Base-by-base conservation (phyloP, 2,888 invertebrate genomes). In the Rhorus exstirpatorius region DNA sequence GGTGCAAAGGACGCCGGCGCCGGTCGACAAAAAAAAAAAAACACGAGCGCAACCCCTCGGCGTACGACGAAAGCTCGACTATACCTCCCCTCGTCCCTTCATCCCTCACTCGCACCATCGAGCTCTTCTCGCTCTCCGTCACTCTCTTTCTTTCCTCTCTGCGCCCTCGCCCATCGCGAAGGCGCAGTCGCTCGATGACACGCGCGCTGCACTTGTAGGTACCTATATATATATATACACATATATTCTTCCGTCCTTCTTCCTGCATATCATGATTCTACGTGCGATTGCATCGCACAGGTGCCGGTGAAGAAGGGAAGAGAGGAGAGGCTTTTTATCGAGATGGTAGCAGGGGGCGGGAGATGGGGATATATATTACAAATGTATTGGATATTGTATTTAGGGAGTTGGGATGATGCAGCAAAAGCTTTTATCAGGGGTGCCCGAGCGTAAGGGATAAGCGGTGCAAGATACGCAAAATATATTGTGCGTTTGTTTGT, bases 1-100 rank as follows among this genome's bases (percentile, higher is more conserved):
- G 81, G 79, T 84, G 53, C 83, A 79, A 61, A 89, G 74, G 81
- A 90, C 90, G 90, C 89, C 90, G 90, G 88, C 92, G 91, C 87
- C 88, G 87, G 86, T 75, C 68, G 79, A 53, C 41, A 17, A 63
- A 41, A 67, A 38, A 17, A 63, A 41, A 67, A 49, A 71, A 10
- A 26, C 72, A 67, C 75, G 79, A 83, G 71, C 79, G 58, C 68
- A 19, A 8, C 31, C 35, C 8, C 24, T 12, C 82, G 82, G 82
- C 71, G 60, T 71, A 60, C 46, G 17, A 65, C 46, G 67, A 67
- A 76, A 83, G 71, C 79, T 60, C 46, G 21, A n/a, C 21, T 63
- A 41, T 31, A 49, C 61, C 4, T 17, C 35, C 68, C 14, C 21
- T 24, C 2, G 12, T 53, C 46, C 31, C 26, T 19, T 19, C 46